Evolutionary conservation across 2,797 vertebrate genomes (phyloP).

Genomic region (Manis javanica): DNA sequence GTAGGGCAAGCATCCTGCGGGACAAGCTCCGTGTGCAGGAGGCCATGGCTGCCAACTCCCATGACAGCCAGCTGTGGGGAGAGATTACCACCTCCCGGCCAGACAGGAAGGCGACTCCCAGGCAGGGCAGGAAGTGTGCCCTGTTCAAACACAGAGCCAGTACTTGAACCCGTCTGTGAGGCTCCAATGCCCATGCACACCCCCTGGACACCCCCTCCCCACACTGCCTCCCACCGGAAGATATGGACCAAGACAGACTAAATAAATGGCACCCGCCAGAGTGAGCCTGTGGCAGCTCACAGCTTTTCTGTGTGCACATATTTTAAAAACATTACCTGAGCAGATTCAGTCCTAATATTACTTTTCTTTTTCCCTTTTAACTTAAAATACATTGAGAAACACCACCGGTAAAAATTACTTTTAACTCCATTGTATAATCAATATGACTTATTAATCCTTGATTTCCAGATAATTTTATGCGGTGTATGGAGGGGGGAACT

Average conservation of each 20-base stretch:
- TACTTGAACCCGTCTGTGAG: background rate
- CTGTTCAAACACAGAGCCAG: background rate
- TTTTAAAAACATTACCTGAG: background rate
- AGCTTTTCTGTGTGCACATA: rapidly evolving
- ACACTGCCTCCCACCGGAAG: background rate
- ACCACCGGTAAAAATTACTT: background rate
- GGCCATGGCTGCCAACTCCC: rapidly evolving
- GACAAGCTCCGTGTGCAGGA: too few relatives aligned
- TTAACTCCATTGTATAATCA: rapidly evolving
- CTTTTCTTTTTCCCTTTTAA: background rate
- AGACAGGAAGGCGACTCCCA: background rate
- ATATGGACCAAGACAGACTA: rapidly evolving
- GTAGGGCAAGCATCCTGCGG: background rate
- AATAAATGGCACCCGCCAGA: rapidly evolving
- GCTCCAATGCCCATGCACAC: rapidly evolving
- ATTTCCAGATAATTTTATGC: background rate
- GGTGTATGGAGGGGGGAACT: rapidly evolving
- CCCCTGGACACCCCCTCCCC: rapidly evolving
- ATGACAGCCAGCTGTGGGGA: too few relatives aligned
- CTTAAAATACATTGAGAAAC: background rate
- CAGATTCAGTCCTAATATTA: background rate
- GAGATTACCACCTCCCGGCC: background rate
- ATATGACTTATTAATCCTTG: background rate
- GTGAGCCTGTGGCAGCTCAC: rapidly evolving
- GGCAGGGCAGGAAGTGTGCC: background rate